phyloP scores from a whole-genome alignment of 2,888 invertebrate genomes.

The Agrochola macilenta region DNA sequence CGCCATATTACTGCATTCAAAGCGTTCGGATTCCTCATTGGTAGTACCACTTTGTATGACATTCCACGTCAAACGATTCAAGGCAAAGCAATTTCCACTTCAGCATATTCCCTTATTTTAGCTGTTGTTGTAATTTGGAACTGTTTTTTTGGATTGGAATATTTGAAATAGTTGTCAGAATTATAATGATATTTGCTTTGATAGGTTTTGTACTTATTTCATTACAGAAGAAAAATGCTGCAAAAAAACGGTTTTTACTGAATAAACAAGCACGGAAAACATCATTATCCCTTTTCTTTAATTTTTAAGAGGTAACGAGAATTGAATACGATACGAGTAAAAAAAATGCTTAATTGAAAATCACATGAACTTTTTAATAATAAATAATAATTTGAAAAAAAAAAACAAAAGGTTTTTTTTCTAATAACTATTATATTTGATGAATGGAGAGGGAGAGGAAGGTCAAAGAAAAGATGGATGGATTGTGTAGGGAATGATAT shows the following conservation, averaged over 20 bases:
- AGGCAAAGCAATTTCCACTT: slow-evolving; percentile 7
- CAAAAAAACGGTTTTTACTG: neutral
- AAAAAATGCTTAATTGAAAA: neutral
- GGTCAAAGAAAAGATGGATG: no score
- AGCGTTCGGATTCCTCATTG: slow-evolving; percentile 25
- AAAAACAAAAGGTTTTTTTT: no score
- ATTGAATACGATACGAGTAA: neutral
- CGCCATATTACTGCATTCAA: slow-evolving; percentile 18
- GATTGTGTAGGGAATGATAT: no score
- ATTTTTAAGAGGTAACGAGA: neutral
- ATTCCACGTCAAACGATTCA: slow-evolving; percentile 18
- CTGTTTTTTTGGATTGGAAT: neutral
- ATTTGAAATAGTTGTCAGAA: neutral
- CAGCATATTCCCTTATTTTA: slow-evolving; percentile 10
- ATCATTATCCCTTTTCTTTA: neutral
- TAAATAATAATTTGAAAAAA: no score
- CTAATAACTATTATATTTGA: no score
- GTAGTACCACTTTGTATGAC: slow-evolving; percentile 28
- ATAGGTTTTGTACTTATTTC: neutral
- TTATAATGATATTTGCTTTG: neutral
- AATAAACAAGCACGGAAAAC: no score
- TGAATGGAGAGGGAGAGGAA: no score
- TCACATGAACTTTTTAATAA: neutral
- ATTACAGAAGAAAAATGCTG: neutral
- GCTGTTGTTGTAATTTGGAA: neutral